phyloP scores from a whole-genome alignment of 2,797 vertebrate species.

The Premnoplex brunnescens region DNA sequence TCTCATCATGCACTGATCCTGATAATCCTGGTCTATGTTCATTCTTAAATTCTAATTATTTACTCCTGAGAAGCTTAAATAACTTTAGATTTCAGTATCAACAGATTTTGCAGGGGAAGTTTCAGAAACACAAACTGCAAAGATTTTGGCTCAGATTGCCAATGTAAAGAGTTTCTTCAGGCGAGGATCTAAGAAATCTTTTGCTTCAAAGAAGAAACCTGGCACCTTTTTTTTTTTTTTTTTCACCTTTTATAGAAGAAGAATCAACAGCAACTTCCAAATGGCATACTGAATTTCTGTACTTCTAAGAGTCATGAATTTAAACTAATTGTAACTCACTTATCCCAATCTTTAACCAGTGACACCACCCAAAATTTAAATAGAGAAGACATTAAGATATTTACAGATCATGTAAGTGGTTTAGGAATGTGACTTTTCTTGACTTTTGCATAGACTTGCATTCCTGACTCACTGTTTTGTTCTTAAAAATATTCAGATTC shows the following conservation, averaged over 20 bases:
- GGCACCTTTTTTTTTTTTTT: not conserved
- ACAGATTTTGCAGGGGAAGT: not conserved
- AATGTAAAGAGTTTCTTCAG: not conserved
- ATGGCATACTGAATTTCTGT: not conserved
- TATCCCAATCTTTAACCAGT: not conserved
- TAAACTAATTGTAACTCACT: not conserved
- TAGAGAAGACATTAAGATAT: not conserved
- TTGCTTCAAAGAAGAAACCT: constrained; percentile 3
- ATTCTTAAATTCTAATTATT: not conserved
- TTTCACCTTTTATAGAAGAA: not conserved
- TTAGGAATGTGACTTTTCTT: not conserved
- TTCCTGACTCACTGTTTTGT: not conserved
- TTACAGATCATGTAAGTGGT: not conserved
- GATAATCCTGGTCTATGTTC: not conserved
- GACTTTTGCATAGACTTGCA: not conserved
- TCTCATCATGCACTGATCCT: not conserved
- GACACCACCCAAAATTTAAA: not conserved
- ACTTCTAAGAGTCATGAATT: not conserved
- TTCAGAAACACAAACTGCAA: not conserved
- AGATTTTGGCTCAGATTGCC: not conserved
- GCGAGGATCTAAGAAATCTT: not conserved
- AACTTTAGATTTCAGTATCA: not conserved
- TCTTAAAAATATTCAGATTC: not conserved
- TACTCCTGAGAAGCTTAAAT: not conserved
- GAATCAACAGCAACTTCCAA: not conserved